phyloP scores from a whole-genome alignment of 2,113 vertebrate genomes.

The Rhineura floridana region DNA sequence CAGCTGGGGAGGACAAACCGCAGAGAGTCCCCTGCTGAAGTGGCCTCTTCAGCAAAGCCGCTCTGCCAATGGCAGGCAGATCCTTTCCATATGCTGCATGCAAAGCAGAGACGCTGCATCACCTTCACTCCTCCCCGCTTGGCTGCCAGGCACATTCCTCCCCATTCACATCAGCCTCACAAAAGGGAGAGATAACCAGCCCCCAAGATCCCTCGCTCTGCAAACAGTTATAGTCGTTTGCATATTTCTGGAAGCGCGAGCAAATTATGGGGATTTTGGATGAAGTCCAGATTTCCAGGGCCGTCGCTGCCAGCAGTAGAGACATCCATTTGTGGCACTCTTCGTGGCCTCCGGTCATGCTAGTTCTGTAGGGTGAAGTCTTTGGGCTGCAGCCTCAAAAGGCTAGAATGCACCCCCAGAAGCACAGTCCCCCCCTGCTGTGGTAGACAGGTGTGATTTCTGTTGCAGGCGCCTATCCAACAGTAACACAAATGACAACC shows the following conservation, averaged over 20 bases:
- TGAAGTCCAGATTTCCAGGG: too few relatives aligned
- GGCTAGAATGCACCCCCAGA: neutral
- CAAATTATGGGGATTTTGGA: too few relatives aligned
- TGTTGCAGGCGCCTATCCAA: too few relatives aligned
- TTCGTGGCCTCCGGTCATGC: neutral
- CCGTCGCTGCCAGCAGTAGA: neutral
- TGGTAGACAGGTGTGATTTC: too few relatives aligned
- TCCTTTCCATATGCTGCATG: conserved; percentile 60
- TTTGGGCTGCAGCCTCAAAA: neutral
- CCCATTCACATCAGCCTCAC: neutral
- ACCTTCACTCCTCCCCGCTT: neutral
- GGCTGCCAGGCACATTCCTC: neutral
- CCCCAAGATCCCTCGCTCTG: too few relatives aligned
- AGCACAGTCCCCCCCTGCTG: too few relatives aligned
- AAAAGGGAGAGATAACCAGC: too few relatives aligned
- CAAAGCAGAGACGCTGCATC: neutral
- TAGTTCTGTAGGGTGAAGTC: neutral
- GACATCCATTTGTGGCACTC: neutral
- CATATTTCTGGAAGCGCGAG: too few relatives aligned
- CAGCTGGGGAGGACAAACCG: conserved; percentile 65
- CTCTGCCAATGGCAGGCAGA: conserved; percentile 60
- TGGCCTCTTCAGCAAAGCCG: conserved; percentile 69
- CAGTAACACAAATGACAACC: too few relatives aligned
- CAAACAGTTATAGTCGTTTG: too few relatives aligned
- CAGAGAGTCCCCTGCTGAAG: conserved; percentile 64